Conservation (phyloP, 2,797 vertebrate species). For the Aulostomus chinensis region DNA sequence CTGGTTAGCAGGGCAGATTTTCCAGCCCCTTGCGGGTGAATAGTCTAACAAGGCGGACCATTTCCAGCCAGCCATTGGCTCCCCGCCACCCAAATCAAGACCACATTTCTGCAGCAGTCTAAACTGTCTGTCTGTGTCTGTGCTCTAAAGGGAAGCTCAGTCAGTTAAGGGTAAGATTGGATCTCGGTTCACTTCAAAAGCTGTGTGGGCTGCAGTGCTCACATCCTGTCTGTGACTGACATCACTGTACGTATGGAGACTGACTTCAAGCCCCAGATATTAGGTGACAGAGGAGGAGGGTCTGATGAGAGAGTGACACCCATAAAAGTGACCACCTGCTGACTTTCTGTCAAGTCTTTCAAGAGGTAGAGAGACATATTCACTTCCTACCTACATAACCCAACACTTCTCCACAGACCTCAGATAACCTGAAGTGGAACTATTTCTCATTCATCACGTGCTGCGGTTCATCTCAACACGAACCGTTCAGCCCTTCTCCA, state of each 20-base stretch:
- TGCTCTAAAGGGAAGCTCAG: conserved; percentile 62
- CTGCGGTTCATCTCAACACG: conserved; percentile 26
- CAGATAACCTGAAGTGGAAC: conserved; percentile 43
- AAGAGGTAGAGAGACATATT: conserved; percentile 22
- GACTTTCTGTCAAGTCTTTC: conserved; percentile 20
- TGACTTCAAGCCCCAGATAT: conserved; percentile 53
- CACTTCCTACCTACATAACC: conserved; percentile 42
- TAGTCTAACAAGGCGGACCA: conserved; percentile 74
- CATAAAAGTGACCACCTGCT: conserved; percentile 57
- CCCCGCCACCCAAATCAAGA: conserved; percentile 77
- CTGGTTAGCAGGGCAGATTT: conserved; percentile 75
- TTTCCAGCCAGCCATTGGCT: conserved; percentile 81
- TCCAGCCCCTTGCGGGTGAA: conserved; percentile 73
- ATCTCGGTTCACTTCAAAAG: conserved; percentile 77
- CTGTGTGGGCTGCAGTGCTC: conserved; percentile 63
- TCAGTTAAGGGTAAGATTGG: conserved; percentile 63
- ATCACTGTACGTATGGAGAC: conserved; percentile 56
- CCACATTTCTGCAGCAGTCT: conserved; percentile 75
- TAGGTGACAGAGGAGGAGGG: conserved; percentile 25
- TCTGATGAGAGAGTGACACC: conserved; percentile 41
- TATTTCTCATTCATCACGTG: conserved; percentile 51
- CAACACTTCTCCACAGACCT: conserved; percentile 26
- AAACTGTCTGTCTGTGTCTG: conserved; percentile 70
- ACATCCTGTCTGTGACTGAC: conserved; percentile 77
- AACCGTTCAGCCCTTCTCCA: conserved; percentile 20